Percentiles rank a stretch among this genome's conserved stretches.
phyloP scores from a whole-genome alignment of 2,888 invertebrate genomes.

The Zaprionus lineosus region DNA sequence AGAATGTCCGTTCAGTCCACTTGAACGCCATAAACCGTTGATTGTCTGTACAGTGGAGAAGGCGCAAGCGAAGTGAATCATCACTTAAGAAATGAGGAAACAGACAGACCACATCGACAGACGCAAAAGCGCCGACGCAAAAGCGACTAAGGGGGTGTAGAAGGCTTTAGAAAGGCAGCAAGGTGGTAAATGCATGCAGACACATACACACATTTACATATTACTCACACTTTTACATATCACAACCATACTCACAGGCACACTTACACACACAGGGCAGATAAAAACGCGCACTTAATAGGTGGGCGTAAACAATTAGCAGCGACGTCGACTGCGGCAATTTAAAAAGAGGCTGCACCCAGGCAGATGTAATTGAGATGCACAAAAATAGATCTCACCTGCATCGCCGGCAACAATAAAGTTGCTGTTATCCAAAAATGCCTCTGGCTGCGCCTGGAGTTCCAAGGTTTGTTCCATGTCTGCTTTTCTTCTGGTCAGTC shows the following conservation, averaged over 20 bases:
- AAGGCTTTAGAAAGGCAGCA: constrained; percentile 4
- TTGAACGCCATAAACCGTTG: constrained; percentile 28
- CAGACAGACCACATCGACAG: constrained; percentile 25
- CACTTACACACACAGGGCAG: constrained; percentile 12
- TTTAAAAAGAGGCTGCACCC: constrained; percentile 48
- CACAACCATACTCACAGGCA: background rate
- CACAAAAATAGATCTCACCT: constrained; percentile 54
- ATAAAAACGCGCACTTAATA: constrained; percentile 42
- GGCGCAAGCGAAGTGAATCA: constrained; percentile 64
- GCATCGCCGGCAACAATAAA: constrained; percentile 17
- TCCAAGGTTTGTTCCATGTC: constrained; percentile 62
- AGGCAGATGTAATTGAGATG: constrained; percentile 34
- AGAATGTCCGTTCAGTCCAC: constrained; percentile 1
- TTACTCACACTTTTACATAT: too few relatives aligned
- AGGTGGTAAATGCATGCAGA: constrained; percentile 27
- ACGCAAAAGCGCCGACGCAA: constrained; percentile 43
- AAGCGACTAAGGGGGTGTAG: constrained; percentile 20
- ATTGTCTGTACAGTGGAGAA: constrained; percentile 15
- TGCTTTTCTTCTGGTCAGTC: constrained; percentile 14
- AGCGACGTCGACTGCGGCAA: constrained; percentile 31
- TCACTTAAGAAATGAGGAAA: constrained; percentile 62
- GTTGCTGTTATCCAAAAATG: constrained; percentile 34
- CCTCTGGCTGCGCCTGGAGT: constrained; percentile 42
- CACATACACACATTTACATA: constrained; percentile 6
- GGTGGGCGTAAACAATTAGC: constrained; percentile 72